Evolutionary conservation across 2,797 vertebrate species (phyloP).

Genomic region (Buphagus erythrorhynchus): DNA sequence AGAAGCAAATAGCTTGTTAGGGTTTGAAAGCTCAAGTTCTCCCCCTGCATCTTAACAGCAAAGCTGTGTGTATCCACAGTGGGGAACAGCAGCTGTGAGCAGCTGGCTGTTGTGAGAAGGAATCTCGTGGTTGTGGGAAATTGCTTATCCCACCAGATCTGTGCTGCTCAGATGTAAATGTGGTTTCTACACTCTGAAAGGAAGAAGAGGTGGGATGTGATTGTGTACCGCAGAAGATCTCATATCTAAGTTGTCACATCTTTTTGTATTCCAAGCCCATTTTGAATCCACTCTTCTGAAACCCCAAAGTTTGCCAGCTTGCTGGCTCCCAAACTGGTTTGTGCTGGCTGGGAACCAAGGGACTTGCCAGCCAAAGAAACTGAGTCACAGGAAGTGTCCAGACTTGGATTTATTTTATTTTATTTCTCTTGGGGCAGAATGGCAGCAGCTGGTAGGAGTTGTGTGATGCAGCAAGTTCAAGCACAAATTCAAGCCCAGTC

Average conservation of each 20-base stretch:
- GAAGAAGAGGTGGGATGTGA: background rate
- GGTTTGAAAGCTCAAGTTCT: background rate
- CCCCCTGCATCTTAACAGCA: background rate
- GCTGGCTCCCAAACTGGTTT: background rate
- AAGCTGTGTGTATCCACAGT: background rate
- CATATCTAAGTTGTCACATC: background rate
- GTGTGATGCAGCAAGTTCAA: background rate
- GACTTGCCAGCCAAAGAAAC: background rate
- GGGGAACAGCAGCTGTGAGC: constrained; percentile 7
- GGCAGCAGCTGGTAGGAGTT: background rate
- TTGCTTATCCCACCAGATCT: background rate
- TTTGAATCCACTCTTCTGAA: background rate
- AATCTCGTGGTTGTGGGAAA: background rate
- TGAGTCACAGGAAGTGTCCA: background rate
- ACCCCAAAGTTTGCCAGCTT: background rate
- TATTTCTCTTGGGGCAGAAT: background rate
- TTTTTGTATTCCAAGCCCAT: background rate
- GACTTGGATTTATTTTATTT: background rate
- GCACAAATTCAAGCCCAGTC: background rate
- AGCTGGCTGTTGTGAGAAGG: background rate
- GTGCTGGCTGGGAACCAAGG: background rate
- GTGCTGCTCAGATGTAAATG: background rate
- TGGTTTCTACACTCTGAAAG: background rate
- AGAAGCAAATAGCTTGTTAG: background rate
- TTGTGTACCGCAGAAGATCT: background rate